phyloP scores from a whole-genome alignment of 92 coral and sea anemone species.

The Nematostella vectensis region DNA sequence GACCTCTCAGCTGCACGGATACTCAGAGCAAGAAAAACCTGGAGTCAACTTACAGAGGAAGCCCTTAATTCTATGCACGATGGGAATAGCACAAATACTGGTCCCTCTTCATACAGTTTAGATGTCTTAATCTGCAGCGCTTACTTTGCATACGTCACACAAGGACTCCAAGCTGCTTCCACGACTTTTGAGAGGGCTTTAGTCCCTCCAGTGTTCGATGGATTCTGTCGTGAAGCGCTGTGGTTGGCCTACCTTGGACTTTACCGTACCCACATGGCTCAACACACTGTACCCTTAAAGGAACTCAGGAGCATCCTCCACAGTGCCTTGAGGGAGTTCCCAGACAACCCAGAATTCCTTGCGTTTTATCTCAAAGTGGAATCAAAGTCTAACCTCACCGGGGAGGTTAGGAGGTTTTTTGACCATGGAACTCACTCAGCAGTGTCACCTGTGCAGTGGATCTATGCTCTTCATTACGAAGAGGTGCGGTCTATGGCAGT shows the following conservation, averaged over 20 bases:
- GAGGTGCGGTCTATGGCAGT: constrained; percentile 45
- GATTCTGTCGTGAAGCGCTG: constrained; percentile 52
- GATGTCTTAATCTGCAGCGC: constrained; percentile 62
- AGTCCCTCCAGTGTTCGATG: constrained; percentile 8
- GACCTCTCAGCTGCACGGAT: constrained; percentile 41
- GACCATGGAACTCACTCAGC: constrained; percentile 56
- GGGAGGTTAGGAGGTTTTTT: constrained; percentile 70
- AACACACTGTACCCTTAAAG: constrained; percentile 47
- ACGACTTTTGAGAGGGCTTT: constrained; percentile 36
- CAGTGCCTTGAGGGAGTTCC: constrained; percentile 41
- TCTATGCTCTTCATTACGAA: constrained; percentile 72
- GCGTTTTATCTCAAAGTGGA: constrained; percentile 57
- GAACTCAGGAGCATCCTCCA: constrained; percentile 29
- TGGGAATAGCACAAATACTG: constrained; percentile 12
- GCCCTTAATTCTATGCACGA: neutral
- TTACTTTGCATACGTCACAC: constrained; percentile 70
- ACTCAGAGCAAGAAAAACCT: constrained; percentile 31
- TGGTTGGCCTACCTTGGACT: constrained; percentile 51
- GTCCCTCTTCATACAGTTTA: constrained; percentile 37
- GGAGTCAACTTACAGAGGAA: constrained; percentile 7
- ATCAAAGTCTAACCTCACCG: constrained; percentile 67
- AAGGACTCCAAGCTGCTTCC: constrained; percentile 61
- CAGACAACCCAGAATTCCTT: constrained; percentile 67
- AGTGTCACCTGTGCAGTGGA: constrained; percentile 69
- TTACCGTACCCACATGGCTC: constrained; percentile 46